Percentiles rank a stretch among this genome's conserved stretches.
These are phyloP conservation scores for Aphidius ervi DNA, from an alignment of 1,140 invertebrate species.

Conservation along the genomic window DNA sequence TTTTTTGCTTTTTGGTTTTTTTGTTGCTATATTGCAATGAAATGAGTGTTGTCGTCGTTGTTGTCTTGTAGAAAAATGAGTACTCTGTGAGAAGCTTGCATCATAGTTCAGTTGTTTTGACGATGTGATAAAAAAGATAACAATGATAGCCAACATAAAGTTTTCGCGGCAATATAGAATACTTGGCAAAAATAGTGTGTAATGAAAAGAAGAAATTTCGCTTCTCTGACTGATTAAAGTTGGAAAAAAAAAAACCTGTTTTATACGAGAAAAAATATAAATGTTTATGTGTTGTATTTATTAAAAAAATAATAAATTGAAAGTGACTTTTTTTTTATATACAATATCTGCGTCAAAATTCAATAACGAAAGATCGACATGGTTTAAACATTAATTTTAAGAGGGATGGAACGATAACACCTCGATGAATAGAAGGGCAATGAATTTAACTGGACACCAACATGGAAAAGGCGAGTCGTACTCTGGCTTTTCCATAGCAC, in stretches of 20 bases:
- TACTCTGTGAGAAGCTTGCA: too few species aligned
- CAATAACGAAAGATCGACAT: too few species aligned
- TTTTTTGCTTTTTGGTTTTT: background rate
- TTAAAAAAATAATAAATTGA: too few species aligned
- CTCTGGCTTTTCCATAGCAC: constrained; percentile 36
- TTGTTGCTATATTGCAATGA: background rate
- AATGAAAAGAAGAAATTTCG: constrained; percentile 8
- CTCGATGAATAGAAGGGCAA: constrained; percentile 53
- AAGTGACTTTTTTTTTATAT: too few species aligned
- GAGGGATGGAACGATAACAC: constrained; percentile 10
- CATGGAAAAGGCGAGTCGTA: constrained; percentile 52
- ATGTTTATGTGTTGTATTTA: too few species aligned
- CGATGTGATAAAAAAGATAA: constrained; percentile 13
- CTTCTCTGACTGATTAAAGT: background rate
- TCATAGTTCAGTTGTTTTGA: constrained; percentile 2
- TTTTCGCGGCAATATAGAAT: constrained; percentile 5
- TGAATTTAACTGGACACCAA: constrained; percentile 51
- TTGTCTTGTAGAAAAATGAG: too few species aligned
- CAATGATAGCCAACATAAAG: constrained; percentile 10
- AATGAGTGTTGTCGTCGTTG: too few species aligned
- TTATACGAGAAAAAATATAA: too few species aligned
- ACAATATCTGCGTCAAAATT: too few species aligned
- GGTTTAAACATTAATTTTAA: too few species aligned
- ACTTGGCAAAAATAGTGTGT: background rate
- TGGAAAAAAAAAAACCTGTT: background rate